Conservation (phyloP, 2,113 vertebrate genomes). For the Suncus etruscus region DNA sequence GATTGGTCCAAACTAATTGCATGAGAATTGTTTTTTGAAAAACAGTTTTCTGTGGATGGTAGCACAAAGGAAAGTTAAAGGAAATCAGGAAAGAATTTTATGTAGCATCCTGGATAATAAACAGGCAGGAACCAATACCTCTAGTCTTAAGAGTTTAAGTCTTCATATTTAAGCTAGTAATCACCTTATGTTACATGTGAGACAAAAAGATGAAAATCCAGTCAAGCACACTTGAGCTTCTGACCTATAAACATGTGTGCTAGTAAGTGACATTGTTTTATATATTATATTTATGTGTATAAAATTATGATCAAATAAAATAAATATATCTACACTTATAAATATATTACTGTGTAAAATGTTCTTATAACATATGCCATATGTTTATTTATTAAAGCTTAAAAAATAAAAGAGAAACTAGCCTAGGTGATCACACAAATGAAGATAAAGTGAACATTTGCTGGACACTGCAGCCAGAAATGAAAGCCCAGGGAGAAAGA, state of each 20-base stretch:
- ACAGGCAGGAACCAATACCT: not conserved
- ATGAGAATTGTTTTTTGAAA: not conserved
- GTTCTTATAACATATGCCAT: no score
- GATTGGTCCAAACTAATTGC: not conserved
- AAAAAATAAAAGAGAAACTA: conserved; percentile 6
- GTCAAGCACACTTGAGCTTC: no score
- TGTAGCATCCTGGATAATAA: not conserved
- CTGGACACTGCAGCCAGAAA: not conserved
- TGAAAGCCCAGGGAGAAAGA: no score
- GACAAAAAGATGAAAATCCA: no score
- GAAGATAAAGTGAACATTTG: not conserved
- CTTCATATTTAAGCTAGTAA: no score
- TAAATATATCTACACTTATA: no score
- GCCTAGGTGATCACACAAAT: not conserved
- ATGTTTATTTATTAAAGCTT: not conserved
- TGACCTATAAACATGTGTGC: no score
- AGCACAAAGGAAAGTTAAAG: not conserved
- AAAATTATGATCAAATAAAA: no score
- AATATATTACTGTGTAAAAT: no score
- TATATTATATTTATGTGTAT: no score
- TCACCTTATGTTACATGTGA: no score
- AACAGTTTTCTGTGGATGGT: not conserved
- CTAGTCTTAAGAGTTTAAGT: not conserved
- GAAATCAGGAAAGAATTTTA: not conserved
- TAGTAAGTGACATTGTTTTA: no score